Evolutionary conservation across 2,797 vertebrate genomes (phyloP).

Genomic region (Etheostoma perlongum): DNA sequence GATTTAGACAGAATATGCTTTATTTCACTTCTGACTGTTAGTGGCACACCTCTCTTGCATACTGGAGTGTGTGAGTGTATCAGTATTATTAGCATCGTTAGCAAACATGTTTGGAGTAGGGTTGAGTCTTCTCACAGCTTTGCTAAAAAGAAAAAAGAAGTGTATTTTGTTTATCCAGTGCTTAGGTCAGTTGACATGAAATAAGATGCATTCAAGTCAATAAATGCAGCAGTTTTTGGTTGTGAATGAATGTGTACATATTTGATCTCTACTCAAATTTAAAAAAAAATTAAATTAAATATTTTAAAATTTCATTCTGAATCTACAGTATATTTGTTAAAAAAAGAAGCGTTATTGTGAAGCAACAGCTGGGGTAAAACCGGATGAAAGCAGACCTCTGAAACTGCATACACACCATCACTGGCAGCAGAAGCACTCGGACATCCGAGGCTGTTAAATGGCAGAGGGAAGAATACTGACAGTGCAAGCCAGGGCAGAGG

Average conservation of each 20-base stretch:
- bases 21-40: conserved; percentile 32
- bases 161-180: background rate
- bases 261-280: background rate
- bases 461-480: conserved; percentile 8
- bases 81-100: conserved; percentile 21
- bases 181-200: no score
- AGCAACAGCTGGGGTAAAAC: background rate
- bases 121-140: background rate
- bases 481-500: background rate
- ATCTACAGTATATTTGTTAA: background rate
- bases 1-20: conserved; percentile 36
- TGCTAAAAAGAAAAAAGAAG: background rate
- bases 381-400: conserved; percentile 31
- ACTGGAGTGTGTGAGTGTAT: conserved; percentile 2
- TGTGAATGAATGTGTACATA: background rate
- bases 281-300: no score
- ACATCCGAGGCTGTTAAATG: conserved; percentile 36
- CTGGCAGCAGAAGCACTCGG: conserved; percentile 20
- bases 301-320: background rate
- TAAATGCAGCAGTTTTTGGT: background rate
- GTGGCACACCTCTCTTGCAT: background rate
- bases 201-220: background rate
- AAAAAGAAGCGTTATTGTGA: background rate
- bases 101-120: background rate
- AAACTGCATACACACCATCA: conserved; percentile 47